Conservation (phyloP, 2,797 vertebrate species). For the Manis pentadactyla region DNA sequence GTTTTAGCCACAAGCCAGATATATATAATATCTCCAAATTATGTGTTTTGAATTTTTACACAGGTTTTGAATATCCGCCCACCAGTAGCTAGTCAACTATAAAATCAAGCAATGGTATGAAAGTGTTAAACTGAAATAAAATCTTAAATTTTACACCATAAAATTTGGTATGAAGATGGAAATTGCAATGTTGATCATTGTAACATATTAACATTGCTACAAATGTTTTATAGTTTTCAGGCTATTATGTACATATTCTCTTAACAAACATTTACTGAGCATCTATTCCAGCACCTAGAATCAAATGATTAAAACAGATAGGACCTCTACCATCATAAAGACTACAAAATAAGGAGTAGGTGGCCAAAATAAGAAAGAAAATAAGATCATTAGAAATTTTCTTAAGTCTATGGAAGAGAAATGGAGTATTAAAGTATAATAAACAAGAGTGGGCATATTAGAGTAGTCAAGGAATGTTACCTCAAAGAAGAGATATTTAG, state of each 20-base stretch:
- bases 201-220: not conserved
- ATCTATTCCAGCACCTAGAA: not conserved
- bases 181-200: not conserved
- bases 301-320: not conserved
- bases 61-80: not conserved
- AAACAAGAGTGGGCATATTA: not conserved
- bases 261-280: constrained; percentile 39
- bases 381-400: not conserved
- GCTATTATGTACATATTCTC: not conserved
- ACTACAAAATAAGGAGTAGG: not conserved
- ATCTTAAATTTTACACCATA: not conserved
- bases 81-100: not conserved
- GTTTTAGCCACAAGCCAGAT: not conserved
- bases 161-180: not conserved
- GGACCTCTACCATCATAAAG: not conserved
- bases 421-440: not conserved
- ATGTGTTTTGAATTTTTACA: not conserved
- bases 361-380: not conserved
- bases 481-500: not conserved
- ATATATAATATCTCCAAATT: constrained; percentile 36
- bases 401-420: not conserved
- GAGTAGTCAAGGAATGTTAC: not conserved
- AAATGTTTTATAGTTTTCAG: not conserved
- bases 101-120: constrained; percentile 44
- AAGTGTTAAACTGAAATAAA: constrained; percentile 23